A percentile compares a stretch with the other conserved stretches of the same genome.
phyloP scores from a whole-genome alignment of 2,797 vertebrate genomes.

The Aratinga solstitialis region DNA sequence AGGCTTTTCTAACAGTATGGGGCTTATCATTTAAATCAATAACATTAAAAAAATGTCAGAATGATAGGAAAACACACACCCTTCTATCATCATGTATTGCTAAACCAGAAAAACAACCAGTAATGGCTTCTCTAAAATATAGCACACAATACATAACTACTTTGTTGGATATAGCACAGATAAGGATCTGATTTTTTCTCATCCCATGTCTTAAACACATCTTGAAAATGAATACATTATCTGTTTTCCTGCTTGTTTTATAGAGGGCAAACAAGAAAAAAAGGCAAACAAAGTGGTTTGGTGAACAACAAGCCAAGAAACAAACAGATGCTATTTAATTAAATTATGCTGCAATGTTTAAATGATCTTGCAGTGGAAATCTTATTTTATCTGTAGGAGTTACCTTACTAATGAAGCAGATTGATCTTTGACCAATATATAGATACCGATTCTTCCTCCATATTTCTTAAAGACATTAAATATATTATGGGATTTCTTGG shows the following conservation, averaged over 20 bases:
- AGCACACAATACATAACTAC: neutral
- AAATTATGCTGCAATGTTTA: constrained; percentile 31
- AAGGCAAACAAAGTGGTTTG: constrained; percentile 11
- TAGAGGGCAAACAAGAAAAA: neutral
- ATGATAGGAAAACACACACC: neutral
- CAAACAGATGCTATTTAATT: constrained; percentile 16
- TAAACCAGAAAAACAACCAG: neutral
- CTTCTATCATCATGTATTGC: neutral
- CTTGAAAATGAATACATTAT: neutral
- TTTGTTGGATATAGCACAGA: neutral
- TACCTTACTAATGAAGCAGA: constrained; percentile 35
- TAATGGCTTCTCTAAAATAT: neutral
- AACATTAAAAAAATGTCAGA: neutral
- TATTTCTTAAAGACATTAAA: constrained; percentile 37
- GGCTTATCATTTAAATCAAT: neutral
- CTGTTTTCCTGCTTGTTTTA: neutral
- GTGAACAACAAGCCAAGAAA: constrained; percentile 41
- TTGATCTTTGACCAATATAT: neutral
- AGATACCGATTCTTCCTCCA: constrained; percentile 6
- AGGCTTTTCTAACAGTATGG: neutral
- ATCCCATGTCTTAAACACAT: neutral
- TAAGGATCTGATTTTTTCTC: neutral
- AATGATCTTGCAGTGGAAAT: constrained; percentile 20
- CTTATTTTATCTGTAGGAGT: constrained; percentile 21
- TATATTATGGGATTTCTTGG: constrained; percentile 9